phyloP scores from a whole-genome alignment of 2,113 vertebrate species.

The Pomatostomus ruficeps region DNA sequence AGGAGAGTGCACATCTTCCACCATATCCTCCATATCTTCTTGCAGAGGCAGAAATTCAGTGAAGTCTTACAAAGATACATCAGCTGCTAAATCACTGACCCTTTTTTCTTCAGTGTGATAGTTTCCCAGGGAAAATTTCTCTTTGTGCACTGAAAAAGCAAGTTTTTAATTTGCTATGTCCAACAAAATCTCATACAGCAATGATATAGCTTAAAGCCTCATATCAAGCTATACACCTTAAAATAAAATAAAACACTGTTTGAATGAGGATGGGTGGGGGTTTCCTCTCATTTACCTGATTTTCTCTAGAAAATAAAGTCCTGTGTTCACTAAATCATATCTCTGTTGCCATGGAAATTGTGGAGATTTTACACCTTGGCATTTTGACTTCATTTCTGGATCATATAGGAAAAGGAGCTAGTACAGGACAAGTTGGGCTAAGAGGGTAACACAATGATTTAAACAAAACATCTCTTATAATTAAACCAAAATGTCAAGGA shows the following conservation, averaged over 20 bases:
- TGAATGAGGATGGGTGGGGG: rapidly evolving
- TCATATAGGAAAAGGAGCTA: background rate
- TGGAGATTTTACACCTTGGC: slow-evolving; percentile 29
- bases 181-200: background rate
- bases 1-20: rapidly evolving
- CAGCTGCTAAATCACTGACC: background rate
- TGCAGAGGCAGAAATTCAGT: background rate
- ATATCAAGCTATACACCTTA: background rate
- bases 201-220: background rate
- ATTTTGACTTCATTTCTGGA: slow-evolving; percentile 46
- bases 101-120: background rate
- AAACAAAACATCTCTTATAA: slow-evolving; percentile 32
- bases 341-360: slow-evolving; percentile 5
- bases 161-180: background rate
- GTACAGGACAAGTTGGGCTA: background rate
- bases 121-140: background rate
- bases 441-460: slow-evolving; percentile 18
- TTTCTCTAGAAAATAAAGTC: background rate
- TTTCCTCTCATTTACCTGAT: background rate
- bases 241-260: background rate
- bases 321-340: background rate
- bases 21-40: background rate
- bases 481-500: slow-evolving; percentile 61
- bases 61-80: background rate
- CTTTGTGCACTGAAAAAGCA: background rate